Evolutionary conservation across 2,113 vertebrate genomes (phyloP).

Genomic region (Lepidiolamprologus cunningtoni): DNA sequence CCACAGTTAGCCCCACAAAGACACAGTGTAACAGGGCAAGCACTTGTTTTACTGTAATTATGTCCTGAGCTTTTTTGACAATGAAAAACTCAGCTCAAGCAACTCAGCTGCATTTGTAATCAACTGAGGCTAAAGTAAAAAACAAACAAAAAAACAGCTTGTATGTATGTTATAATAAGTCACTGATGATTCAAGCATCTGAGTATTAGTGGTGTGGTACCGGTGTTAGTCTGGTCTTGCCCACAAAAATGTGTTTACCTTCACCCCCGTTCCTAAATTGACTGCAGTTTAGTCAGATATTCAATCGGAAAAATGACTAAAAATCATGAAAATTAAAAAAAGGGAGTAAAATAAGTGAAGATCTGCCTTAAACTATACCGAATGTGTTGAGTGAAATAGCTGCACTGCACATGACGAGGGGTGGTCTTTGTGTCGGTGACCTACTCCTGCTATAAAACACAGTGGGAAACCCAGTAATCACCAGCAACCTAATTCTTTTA

Average conservation of each 20-base stretch:
- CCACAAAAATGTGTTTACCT: rapidly evolving
- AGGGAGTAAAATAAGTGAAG: background rate
- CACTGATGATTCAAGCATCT: rapidly evolving
- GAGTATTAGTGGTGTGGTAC: background rate
- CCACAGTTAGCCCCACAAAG: background rate
- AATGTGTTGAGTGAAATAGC: background rate
- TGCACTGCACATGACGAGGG: background rate
- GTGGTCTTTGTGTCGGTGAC: background rate
- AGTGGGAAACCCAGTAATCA: background rate
- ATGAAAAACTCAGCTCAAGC: background rate
- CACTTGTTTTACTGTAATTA: background rate
- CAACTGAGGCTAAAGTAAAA: background rate
- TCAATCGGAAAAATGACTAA: background rate
- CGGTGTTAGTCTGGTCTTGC: background rate
- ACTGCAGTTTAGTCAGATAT: rapidly evolving
- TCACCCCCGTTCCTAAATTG: background rate
- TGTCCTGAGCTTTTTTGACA: background rate
- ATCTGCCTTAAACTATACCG: background rate
- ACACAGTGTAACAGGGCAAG: background rate
- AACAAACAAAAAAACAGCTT: background rate
- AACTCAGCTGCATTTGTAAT: background rate
- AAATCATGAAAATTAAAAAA: rapidly evolving
- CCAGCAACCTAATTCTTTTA: background rate
- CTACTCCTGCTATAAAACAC: background rate
- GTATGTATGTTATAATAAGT: background rate